phyloP scores from a whole-genome alignment of 2,113 vertebrate genomes.

The Hippoglossus stenolepis region DNA sequence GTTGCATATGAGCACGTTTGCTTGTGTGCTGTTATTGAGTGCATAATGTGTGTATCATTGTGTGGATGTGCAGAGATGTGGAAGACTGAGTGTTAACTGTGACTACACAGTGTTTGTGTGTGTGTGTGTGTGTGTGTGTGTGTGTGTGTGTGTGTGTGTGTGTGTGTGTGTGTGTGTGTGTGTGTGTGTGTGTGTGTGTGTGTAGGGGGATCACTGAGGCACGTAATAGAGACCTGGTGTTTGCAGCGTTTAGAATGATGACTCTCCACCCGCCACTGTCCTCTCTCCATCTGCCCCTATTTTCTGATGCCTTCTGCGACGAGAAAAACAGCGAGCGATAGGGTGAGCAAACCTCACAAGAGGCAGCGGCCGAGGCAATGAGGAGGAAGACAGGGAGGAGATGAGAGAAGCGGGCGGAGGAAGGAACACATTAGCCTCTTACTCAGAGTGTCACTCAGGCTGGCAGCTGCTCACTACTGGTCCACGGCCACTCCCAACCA shows the following conservation, averaged over 20 bases:
- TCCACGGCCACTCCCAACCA: conserved; percentile 44
- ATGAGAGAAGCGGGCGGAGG: conserved; percentile 46
- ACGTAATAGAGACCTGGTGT: conserved; percentile 68
- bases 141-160: conserved; percentile 35
- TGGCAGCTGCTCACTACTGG: conserved; percentile 27
- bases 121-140: background rate
- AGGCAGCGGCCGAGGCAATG: conserved; percentile 26
- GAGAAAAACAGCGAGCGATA: conserved; percentile 12
- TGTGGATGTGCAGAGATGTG: conserved; percentile 54
- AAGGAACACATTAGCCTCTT: conserved; percentile 66
- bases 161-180: background rate
- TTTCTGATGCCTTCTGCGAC: conserved; percentile 42
- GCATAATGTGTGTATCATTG: conserved; percentile 29
- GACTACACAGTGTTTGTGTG: conserved; percentile 21
- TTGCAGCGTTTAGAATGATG: conserved; percentile 61
- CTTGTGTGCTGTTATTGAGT: conserved; percentile 20
- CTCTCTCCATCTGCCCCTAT: conserved; percentile 26
- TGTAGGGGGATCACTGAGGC: conserved; percentile 47
- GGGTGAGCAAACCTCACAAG: conserved; percentile 24
- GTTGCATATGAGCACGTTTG: background rate
- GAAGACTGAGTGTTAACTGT: conserved; percentile 46
- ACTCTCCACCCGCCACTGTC: conserved; percentile 41
- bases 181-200: conserved; percentile 34
- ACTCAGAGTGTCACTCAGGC: conserved; percentile 57
- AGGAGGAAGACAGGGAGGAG: conserved; percentile 32